These are phyloP conservation scores for Malurus elegans DNA, from an alignment of 2,113 vertebrate genomes.

Conservation along the genomic window DNA sequence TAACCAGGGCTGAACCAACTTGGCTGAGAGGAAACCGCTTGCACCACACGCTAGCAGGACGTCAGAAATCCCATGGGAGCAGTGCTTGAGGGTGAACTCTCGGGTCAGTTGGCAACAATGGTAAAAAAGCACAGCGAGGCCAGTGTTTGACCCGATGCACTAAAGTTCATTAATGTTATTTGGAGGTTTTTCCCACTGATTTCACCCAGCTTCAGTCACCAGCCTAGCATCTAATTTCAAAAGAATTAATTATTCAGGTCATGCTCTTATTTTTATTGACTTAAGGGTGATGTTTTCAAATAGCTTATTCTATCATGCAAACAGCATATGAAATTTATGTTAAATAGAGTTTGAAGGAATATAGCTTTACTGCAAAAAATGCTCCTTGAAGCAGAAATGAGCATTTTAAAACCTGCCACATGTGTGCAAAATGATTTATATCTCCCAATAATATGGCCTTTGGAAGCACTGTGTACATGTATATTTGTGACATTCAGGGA, in stretches of 20 bases:
- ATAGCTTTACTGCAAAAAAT: background rate
- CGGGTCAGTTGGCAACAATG: background rate
- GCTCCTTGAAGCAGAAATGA: background rate
- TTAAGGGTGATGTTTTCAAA: background rate
- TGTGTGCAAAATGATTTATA: background rate
- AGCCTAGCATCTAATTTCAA: background rate
- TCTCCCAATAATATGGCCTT: background rate
- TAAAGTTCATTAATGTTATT: background rate
- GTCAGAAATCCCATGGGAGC: background rate
- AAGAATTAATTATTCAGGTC: background rate
- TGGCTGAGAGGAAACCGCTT: background rate
- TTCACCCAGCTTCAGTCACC: background rate
- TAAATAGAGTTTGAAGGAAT: background rate
- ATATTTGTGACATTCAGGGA: background rate
- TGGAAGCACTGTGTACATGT: background rate
- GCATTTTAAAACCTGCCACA: background rate
- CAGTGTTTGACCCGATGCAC: background rate
- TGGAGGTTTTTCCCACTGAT: background rate
- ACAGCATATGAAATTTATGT: background rate
- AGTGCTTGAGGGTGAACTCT: background rate
- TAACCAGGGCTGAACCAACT: rapidly evolving
- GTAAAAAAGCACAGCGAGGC: background rate
- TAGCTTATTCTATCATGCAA: background rate
- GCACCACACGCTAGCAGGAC: background rate
- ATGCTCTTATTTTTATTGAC: background rate